Evolutionary conservation across 2,797 vertebrate species (phyloP), one percentile per base, ranked within the genome.

Genomic region (Simalia tracyae): DNA sequence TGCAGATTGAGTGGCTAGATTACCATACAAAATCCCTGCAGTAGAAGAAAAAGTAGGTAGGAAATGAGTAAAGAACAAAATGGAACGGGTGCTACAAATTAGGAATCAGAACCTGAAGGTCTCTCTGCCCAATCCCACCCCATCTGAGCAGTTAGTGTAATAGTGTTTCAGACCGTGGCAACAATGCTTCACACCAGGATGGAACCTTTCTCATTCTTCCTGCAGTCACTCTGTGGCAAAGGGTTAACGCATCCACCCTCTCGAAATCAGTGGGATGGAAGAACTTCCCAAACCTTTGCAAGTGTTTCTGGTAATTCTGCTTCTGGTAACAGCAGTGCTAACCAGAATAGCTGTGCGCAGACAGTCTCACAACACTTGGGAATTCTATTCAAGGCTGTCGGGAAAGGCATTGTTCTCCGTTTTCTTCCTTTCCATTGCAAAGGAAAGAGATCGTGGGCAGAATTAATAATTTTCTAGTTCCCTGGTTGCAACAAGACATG

Each of bases 401-500:
- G 26, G 46, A 89, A 31, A 76, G 31, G 42, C n/a, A 17, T 90
- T 66, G 84, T 90, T 60, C 57, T 54, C 15, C 42, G 11, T 89
- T 76, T 42, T 90, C 24, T 81, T 90, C 72, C 50, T 31, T 11
- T 11, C 68, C 66, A 50, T 11, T 17, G 54, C 28, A 88, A 90
- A 24, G 54, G 68, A 60, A 93, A 91, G 88, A 92, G 60, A 54
- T n/a, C 42, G 72, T 86, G 89, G 91, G 87, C 0, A 0, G 89
- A 92, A 93, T 94, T 95, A 95, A 95, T 93, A 95, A 95, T 96
- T 97, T 96, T 97, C 96, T 95, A 97, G 95, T 72, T 94, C 94
- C 26, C 84, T 93, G 95, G 94, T 95, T 96, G 95, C 90, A 50
- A 84, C 0, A 94, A 95, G 95, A 96, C 94, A 95, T 91, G 2